Conservation (phyloP, 2,113 vertebrate genomes). For the Melierax canorus region DNA sequence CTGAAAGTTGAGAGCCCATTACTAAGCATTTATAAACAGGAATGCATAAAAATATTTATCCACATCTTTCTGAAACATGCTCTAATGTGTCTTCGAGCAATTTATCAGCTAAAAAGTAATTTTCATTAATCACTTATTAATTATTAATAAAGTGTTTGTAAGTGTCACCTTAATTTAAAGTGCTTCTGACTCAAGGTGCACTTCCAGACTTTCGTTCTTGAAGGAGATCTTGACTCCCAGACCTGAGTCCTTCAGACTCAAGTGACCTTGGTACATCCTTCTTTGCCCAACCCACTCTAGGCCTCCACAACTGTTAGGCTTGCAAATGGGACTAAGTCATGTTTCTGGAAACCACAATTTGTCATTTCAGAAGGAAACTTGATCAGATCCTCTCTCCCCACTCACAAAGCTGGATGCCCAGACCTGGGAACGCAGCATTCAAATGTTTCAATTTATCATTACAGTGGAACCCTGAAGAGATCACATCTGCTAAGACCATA, state of each 20-base stretch:
- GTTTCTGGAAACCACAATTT: constrained; percentile 37
- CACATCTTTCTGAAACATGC: constrained; percentile 41
- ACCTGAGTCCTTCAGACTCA: not conserved
- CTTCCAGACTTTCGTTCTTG: not conserved
- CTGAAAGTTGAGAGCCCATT: constrained; percentile 67
- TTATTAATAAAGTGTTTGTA: constrained; percentile 64
- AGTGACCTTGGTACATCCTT: constrained; percentile 35
- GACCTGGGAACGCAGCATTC: constrained; percentile 32
- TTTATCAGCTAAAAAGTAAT: constrained; percentile 58
- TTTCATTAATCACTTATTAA: constrained; percentile 71
- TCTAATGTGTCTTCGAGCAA: constrained; percentile 40
- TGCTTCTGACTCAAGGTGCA: constrained; percentile 11
- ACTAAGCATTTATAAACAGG: constrained; percentile 58
- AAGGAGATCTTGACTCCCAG: not conserved
- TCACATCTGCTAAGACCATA: constrained; percentile 63
- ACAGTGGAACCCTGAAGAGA: constrained; percentile 69
- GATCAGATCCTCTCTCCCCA: not conserved
- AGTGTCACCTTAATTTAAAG: constrained; percentile 60
- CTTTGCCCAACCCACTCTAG: not conserved
- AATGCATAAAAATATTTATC: constrained; percentile 70
- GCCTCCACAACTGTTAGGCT: not conserved
- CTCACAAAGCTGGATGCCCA: not conserved
- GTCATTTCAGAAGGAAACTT: constrained; percentile 40
- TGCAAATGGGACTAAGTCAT: not conserved
- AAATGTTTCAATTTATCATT: constrained; percentile 70